Evolutionary conservation across 35 echinoderm and acorn worm species (phyloP).

Genomic region (Apostichopus californicus): DNA sequence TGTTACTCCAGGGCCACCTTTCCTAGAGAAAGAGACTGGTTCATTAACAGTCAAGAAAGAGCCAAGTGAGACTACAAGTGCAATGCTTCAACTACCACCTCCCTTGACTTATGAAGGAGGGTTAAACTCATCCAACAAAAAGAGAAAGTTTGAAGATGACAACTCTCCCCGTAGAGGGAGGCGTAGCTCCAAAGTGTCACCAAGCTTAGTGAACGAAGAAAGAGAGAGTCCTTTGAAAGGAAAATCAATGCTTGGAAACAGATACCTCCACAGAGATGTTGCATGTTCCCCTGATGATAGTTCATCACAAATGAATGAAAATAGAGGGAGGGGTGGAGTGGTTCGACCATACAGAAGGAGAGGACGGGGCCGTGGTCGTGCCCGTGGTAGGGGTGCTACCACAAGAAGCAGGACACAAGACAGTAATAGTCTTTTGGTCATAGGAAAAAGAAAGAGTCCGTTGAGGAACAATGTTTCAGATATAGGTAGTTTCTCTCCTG

Average conservation of each 20-base stretch:
- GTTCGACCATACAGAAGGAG: slow-evolving; percentile 6
- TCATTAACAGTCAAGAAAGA: background rate
- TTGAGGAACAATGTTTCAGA: background rate
- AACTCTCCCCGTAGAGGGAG: background rate
- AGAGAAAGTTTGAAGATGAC: slow-evolving; percentile 34
- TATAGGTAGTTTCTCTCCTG: background rate
- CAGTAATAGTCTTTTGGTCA: background rate
- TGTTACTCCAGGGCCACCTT: slow-evolving; percentile 7
- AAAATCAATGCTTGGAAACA: background rate
- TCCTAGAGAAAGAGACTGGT: slow-evolving; percentile 17
- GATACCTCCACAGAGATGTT: background rate
- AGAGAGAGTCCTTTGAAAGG: background rate
- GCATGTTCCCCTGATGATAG: background rate
- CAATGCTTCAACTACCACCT: slow-evolving; percentile 20
- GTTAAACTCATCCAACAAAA: background rate
- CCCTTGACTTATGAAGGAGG: slow-evolving; percentile 39
- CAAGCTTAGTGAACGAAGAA: background rate
- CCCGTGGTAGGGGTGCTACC: slow-evolving; percentile 10
- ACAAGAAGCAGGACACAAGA: slow-evolving; percentile 2
- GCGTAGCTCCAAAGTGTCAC: background rate
- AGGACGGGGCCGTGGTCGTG: slow-evolving; percentile 18
- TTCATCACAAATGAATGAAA: background rate
- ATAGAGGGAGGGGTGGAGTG: background rate
- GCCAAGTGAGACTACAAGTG: background rate
- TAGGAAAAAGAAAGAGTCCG: slow-evolving; percentile 43